Evolutionary conservation across 2,888 invertebrate genomes (phyloP).

Genomic region (Caenorhabditis sp.): DNA sequence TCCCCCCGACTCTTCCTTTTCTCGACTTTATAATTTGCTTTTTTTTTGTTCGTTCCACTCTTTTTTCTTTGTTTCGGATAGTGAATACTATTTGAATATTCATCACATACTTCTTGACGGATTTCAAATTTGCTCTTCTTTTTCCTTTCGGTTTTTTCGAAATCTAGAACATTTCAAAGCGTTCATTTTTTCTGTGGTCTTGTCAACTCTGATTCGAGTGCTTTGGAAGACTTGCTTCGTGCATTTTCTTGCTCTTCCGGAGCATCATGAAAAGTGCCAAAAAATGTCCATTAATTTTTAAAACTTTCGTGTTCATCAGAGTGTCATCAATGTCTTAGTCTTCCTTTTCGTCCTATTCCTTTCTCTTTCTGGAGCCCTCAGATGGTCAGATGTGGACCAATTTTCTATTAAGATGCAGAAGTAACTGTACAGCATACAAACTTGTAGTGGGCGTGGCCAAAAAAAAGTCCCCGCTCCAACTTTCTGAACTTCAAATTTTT

Average conservation of each 20-base stretch:
- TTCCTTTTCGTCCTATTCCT: neutral
- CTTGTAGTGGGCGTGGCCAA: too few species aligned
- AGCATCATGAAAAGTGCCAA: neutral
- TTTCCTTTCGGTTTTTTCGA: conserved; percentile 2
- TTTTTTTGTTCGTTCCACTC: neutral
- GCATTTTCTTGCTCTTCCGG: neutral
- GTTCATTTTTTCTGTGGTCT: neutral
- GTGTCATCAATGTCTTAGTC: conserved; percentile 20
- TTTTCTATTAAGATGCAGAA: too few species aligned
- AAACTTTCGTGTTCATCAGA: conserved; percentile 12
- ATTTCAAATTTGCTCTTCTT: neutral
- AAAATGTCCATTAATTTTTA: conserved; percentile 40
- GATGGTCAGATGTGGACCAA: neutral
- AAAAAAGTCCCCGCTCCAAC: too few species aligned
- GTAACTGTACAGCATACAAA: too few species aligned
- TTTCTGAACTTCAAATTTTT: neutral
- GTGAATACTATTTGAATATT: too few species aligned
- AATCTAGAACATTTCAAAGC: neutral
- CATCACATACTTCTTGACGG: too few species aligned
- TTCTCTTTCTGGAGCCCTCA: neutral
- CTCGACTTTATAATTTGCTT: too few species aligned
- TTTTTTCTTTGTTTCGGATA: neutral
- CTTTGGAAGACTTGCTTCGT: conserved; percentile 17
- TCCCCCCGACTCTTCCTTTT: neutral
- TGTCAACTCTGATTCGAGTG: too few species aligned